phyloP scores from a whole-genome alignment of 2,797 vertebrate genomes.

The Cyprinella venusta region DNA sequence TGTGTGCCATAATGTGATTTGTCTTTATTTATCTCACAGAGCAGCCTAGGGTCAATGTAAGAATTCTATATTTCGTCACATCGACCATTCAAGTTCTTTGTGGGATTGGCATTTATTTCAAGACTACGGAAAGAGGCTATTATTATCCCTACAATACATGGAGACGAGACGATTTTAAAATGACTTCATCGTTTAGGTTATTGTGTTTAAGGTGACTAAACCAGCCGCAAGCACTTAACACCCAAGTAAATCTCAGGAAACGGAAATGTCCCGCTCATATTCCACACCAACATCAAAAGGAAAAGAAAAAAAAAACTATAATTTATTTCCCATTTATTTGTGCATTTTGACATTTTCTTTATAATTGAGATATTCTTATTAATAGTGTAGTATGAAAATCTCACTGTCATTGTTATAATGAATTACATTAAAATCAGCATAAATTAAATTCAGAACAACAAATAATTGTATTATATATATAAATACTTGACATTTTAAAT shows the following conservation, averaged over 20 bases:
- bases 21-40: conserved; percentile 31
- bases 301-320: background rate
- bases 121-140: conserved; percentile 10
- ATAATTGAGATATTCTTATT: background rate
- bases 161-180: conserved; percentile 13
- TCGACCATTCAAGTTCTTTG: conserved; percentile 20
- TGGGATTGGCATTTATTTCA: conserved; percentile 5
- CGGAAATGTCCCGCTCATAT: background rate
- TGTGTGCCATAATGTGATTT: conserved; percentile 21
- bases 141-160: conserved; percentile 32
- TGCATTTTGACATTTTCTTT: background rate
- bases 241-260: conserved; percentile 6
- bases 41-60: conserved; percentile 7
- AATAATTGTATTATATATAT: background rate
- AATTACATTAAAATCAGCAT: background rate
- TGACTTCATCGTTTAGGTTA: conserved; percentile 9
- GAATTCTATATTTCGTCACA: background rate
- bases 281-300: background rate
- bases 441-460: background rate
- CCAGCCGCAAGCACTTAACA: conserved; percentile 28
- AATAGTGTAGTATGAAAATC: background rate
- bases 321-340: background rate
- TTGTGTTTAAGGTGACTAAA: conserved; percentile 16
- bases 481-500: conserved; percentile 12
- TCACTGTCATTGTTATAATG: background rate